Conservation (phyloP, 2,797 vertebrate genomes). For the Oreortyx pictus region DNA sequence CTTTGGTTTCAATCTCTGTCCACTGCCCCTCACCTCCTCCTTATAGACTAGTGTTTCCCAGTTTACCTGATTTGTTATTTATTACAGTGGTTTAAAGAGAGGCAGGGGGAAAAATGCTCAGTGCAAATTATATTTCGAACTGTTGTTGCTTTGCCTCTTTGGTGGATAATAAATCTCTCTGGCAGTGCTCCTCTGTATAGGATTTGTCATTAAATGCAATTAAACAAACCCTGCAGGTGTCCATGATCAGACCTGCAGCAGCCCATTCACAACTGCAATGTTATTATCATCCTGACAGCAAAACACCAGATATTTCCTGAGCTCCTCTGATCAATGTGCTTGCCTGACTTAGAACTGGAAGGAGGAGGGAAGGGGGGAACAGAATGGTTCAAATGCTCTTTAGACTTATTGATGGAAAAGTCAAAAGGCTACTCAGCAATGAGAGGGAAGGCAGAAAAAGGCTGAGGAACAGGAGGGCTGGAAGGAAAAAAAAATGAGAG, state of each 20-base stretch:
- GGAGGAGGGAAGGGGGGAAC: conserved; percentile 35
- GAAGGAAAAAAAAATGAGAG: background rate
- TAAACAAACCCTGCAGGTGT: conserved; percentile 76
- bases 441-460: conserved; percentile 35
- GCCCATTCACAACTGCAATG: conserved; percentile 76
- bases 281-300: conserved; percentile 75
- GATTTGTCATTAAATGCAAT: conserved; percentile 78
- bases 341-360: conserved; percentile 54
- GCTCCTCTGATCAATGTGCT: conserved; percentile 72
- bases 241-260: conserved; percentile 73
- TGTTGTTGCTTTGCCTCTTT: conserved; percentile 73
- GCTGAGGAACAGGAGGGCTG: background rate
- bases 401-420: conserved; percentile 61
- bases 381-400: conserved; percentile 50
- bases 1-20: conserved; percentile 55
- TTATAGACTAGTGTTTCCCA: conserved; percentile 43
- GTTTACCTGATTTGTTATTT: conserved; percentile 66
- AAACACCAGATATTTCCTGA: conserved; percentile 74
- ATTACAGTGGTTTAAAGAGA: conserved; percentile 64
- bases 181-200: conserved; percentile 69
- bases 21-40: conserved; percentile 49
- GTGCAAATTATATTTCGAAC: conserved; percentile 76
- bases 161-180: conserved; percentile 72
- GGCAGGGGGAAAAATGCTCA: conserved; percentile 60
- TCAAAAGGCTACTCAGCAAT: conserved; percentile 58